A percentile compares a stretch with the other conserved stretches of the same genome.
Evolutionary conservation across 2,797 vertebrate species (phyloP).

Genomic region (Microhierax caerulescens): DNA sequence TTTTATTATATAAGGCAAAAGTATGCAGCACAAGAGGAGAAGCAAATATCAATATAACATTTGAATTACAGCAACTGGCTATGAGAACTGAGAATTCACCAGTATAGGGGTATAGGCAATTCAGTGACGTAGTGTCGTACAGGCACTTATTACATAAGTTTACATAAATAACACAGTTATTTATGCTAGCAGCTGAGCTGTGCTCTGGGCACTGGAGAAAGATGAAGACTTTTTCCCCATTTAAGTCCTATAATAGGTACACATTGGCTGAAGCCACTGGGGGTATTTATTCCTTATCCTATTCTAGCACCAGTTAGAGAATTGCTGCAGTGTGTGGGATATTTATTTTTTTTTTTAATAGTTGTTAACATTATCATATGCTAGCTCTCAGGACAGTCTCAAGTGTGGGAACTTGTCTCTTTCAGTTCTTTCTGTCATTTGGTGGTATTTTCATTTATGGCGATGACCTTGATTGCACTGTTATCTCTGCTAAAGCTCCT

Average conservation of each 20-base stretch:
- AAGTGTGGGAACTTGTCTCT: background rate
- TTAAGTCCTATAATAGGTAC: background rate
- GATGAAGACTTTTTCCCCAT: background rate
- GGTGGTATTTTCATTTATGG: background rate
- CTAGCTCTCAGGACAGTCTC: background rate
- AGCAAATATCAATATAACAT: background rate
- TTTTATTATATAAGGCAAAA: background rate
- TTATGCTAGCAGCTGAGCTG: background rate
- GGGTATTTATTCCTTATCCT: background rate
- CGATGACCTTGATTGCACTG: background rate
- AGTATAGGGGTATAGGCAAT: background rate
- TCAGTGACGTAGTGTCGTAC: accelerated
- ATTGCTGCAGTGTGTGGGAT: background rate
- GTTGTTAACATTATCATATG: background rate
- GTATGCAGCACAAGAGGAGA: background rate
- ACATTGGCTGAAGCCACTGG: background rate
- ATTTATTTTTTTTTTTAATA: background rate
- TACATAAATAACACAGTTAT: too few species aligned
- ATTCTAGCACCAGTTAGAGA: background rate
- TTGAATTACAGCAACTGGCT: background rate
- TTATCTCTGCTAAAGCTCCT: background rate
- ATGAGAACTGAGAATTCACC: background rate
- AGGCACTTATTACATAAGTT: too few species aligned
- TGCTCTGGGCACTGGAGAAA: background rate
- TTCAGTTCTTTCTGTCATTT: background rate